Evolutionary conservation across 1,140 invertebrate genomes (phyloP).

Genomic region (Holcopasites calliopsidis): DNA sequence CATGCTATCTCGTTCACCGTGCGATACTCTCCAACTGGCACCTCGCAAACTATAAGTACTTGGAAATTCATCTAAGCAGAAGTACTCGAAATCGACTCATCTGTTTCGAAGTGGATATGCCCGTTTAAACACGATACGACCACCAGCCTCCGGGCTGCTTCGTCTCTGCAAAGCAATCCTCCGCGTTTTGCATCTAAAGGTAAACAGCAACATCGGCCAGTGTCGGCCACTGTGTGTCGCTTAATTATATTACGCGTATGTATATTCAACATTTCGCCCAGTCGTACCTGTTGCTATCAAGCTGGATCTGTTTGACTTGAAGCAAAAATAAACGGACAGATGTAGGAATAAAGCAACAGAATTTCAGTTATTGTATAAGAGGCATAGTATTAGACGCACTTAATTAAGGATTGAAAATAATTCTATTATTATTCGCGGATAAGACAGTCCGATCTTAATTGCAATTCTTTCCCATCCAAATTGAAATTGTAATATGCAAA

Average conservation of each 20-base stretch:
- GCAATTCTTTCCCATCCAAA: slow-evolving; percentile 11
- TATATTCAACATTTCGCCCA: slow-evolving; percentile 1
- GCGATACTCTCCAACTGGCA: too few species aligned
- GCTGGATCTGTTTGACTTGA: too few species aligned
- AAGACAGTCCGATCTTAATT: slow-evolving; percentile 18
- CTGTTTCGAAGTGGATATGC: not conserved
- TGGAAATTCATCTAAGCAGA: slow-evolving; percentile 4
- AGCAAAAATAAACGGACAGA: too few species aligned
- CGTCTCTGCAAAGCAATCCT: slow-evolving; percentile 10
- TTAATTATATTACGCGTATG: slow-evolving; percentile 29
- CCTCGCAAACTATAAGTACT: too few species aligned
- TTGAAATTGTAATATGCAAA: slow-evolving; percentile 37
- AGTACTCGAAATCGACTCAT: not conserved
- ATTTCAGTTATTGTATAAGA: too few species aligned
- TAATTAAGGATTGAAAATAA: too few species aligned
- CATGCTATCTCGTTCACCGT: too few species aligned
- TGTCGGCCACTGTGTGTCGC: not conserved
- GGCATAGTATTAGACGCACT: too few species aligned
- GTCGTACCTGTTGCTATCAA: too few species aligned
- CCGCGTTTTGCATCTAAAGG: slow-evolving; percentile 9
- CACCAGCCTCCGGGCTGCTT: not conserved
- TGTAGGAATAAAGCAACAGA: too few species aligned
- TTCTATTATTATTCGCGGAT: too few species aligned
- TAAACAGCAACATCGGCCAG: slow-evolving; percentile 19
- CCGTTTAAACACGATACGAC: not conserved